Evolutionary conservation across 2,113 vertebrate species (phyloP), one percentile per base, ranked within the genome.

Genomic region (Pedionomus torquatus): DNA sequence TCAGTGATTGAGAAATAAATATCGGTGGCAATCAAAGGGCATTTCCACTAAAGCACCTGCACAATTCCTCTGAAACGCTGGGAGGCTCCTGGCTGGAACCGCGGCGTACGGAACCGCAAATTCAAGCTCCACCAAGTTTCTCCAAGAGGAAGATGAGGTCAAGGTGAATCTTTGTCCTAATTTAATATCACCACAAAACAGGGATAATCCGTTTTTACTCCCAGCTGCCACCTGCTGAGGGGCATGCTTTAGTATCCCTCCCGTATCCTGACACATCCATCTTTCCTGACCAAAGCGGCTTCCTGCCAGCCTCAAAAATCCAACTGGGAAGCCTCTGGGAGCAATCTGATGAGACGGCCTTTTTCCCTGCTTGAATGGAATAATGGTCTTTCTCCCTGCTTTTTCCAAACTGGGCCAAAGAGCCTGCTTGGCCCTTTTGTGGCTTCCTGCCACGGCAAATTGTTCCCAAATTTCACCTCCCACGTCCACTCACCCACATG

Each of bases 391-490:
- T 41, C 13, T 13, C 41, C 41, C 10, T 41, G 44, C 17, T 44
- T 44, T 44, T 44, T 44, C 44, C 44, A 44, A 44, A 17, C 44
- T 44, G 17, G 44, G 44, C 41, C n/a, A n/a, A n/a, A n/a, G n/a
- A n/a, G n/a, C n/a, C n/a, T n/a, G 39, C 65, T 13, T 10, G 39
- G 31, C 25, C 74, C 25, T 65, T 60, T 7, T 3, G 1, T 0
- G 39, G 65, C 54, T 85, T 26, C 57, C 54, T 16, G 51, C 43
- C 19, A 35, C 3, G 0, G 28, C 61, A 26, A 43, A 54, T 33
- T 17, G 44, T 60, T 15, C 48, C 9, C 0, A 2, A n/a, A 54
- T 79, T 39, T 2, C 4, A 4, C 11, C 0, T 0, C 19, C 41
- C 60, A 48, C 18, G 1, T 21, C 72, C 41, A 25, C 6, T 17